These are phyloP conservation scores for Nomada lathburiana DNA, from an alignment of 2,888 invertebrate species.

Conservation along the genomic window DNA sequence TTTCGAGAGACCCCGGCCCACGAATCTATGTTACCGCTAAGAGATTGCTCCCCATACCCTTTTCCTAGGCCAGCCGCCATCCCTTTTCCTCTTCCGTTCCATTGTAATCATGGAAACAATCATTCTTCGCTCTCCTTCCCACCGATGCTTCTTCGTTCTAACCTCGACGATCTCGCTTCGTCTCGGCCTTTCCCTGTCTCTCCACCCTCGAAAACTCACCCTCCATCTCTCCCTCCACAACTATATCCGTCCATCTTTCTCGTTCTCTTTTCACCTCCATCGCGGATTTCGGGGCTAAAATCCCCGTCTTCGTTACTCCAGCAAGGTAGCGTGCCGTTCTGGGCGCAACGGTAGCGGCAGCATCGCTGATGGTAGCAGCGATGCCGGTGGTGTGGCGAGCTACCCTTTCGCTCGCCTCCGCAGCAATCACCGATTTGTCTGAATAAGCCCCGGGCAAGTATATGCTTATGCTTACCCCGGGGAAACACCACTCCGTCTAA, in stretches of 20 bases:
- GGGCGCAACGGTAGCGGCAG: not conserved
- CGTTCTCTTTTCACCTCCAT: slow-evolving; percentile 55
- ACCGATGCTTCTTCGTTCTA: slow-evolving; percentile 63
- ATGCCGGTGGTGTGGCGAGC: slow-evolving; percentile 52
- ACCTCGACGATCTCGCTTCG: slow-evolving; percentile 45
- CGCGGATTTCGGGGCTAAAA: slow-evolving; percentile 54
- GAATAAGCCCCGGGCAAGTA: slow-evolving; percentile 83
- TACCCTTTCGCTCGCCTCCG: slow-evolving; percentile 81
- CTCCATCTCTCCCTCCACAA: slow-evolving; percentile 19
- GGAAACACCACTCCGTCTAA: slow-evolving; percentile 79
- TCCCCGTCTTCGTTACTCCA: slow-evolving; percentile 63
- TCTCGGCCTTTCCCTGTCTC: slow-evolving; percentile 19
- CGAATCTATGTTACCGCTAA: slow-evolving; percentile 83
- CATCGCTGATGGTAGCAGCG: slow-evolving; percentile 15
- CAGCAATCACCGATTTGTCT: slow-evolving; percentile 84
- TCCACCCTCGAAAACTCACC: slow-evolving; percentile 44
- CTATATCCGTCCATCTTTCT: slow-evolving; percentile 64
- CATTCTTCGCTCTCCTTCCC: slow-evolving; percentile 80
- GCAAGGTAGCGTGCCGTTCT: slow-evolving; percentile 46
- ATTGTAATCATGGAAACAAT: slow-evolving; percentile 84
- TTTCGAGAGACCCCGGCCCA: slow-evolving; percentile 81
- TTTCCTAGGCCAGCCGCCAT: slow-evolving; percentile 68
- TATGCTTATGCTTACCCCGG: slow-evolving; percentile 80
- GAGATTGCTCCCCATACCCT: slow-evolving; percentile 81
- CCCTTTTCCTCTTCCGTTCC: slow-evolving; percentile 76